phyloP scores from a whole-genome alignment of 2,888 invertebrate genomes.

The Caradrina clavipalpis region DNA sequence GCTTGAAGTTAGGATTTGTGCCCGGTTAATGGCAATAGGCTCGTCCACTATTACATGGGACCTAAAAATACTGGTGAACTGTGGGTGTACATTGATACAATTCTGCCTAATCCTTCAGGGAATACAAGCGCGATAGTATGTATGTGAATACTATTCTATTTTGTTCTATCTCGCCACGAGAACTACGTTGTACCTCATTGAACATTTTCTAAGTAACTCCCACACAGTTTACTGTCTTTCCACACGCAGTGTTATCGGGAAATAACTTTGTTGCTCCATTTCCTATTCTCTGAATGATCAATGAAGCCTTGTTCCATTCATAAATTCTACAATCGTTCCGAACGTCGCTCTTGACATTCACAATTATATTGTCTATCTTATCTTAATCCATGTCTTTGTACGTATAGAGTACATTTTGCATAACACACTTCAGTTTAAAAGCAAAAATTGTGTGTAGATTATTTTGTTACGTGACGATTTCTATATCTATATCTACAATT shows the following conservation, averaged over 20 bases:
- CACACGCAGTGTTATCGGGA: not conserved
- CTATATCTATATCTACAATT: not conserved
- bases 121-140: too few species aligned
- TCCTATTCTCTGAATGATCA: slow-evolving; percentile 2
- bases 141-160: too few species aligned
- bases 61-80: too few species aligned
- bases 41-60: too few species aligned
- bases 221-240: slow-evolving; percentile 21
- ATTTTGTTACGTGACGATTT: slow-evolving; percentile 6
- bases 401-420: slow-evolving; percentile 5
- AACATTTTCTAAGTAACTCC: slow-evolving; percentile 25
- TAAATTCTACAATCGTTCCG: slow-evolving; percentile 9
- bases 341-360: slow-evolving; percentile 34
- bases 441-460: not conserved
- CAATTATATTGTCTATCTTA: slow-evolving; percentile 37
- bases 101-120: too few species aligned
- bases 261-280: slow-evolving; percentile 8
- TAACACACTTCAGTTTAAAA: slow-evolving; percentile 7
- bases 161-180: slow-evolving; percentile 2
- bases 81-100: too few species aligned
- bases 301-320: slow-evolving; percentile 33
- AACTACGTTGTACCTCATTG: slow-evolving; percentile 25
- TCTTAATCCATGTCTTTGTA: slow-evolving; percentile 19
- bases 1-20: too few species aligned
- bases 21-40: too few species aligned